Evolutionary conservation across 2,888 invertebrate species (phyloP), one percentile per base, ranked within the genome.

Genomic region (Dolichopus griseipennis): DNA sequence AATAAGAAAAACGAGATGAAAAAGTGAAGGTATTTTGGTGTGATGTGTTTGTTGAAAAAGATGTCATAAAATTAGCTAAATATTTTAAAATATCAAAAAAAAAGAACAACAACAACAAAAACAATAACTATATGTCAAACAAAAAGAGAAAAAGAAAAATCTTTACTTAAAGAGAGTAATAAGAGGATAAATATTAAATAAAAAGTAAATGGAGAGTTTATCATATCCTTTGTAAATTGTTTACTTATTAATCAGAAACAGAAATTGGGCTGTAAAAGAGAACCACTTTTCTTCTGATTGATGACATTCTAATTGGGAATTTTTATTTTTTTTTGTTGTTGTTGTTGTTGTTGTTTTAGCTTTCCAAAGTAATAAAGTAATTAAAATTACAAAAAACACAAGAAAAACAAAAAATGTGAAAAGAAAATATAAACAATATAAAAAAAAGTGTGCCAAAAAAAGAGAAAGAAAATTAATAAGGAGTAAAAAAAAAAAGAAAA

Each of bases 201-300:
- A 6, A 12, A 52, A 52, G n/a, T 18, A 15, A 52, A 52, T 2
- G 8, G 52, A 52, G 15, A 4, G 18, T 15, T 52, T 6, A 18
- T 18, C 5, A 52, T 52, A 52, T 52, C 52, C 52, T n/a, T 52
- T 52, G 9, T 52, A 52, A 52, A 52, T 52, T 52, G 52, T 52
- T 52, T 52, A 52, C 52, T 52, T 52, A 52, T 52, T 52, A 52
- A 52, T 52, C 52, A 52, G 52, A 52, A 52, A n/a, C 52, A 52
- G 52, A 52, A 52, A 52, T 52, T 9, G 52, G 52, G 18, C 52
- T 52, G 9, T 41, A 41, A 41, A 7, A 41, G 15, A 41, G 15
- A 3, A 18, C 15, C 9, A 6, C n/a, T 6, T 52, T 52, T n/a
- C 18, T 15, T 52, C 52, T 52, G 52, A 52, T 52, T 52, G 52